Percentiles rank a stretch among this genome's conserved stretches.
Evolutionary conservation across 2,113 vertebrate species (phyloP).

Genomic region (rabbit (Oryctolagus cuniculus)): DNA sequence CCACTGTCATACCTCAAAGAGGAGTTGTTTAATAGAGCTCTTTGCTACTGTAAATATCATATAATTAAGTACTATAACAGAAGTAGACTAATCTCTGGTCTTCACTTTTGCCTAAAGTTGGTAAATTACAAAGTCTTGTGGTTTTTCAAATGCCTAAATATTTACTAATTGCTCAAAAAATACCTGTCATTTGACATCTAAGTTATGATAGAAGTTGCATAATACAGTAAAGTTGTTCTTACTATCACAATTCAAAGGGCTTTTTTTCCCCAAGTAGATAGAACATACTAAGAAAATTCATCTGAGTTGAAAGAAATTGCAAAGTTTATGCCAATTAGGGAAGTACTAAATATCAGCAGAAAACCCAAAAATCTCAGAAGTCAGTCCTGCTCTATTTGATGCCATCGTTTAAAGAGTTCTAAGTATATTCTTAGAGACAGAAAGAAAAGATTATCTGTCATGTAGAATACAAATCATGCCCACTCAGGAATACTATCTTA

Average conservation of each 20-base stretch:
- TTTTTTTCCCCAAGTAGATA: neutral
- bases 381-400: neutral
- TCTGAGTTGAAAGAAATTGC: neutral
- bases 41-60: neutral
- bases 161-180: neutral
- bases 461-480: constrained; percentile 75
- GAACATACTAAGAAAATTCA: constrained; percentile 45
- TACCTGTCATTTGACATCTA: neutral
- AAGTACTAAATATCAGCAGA: constrained; percentile 10
- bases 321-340: constrained; percentile 29
- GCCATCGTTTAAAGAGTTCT: constrained; percentile 18
- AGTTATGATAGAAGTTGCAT: neutral
- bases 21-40: neutral
- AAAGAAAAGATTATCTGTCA: constrained; percentile 72
- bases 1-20: neutral
- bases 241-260: constrained; percentile 18
- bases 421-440: constrained; percentile 61
- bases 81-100: neutral
- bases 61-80: neutral
- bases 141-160: neutral
- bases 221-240: constrained; percentile 18
- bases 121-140: neutral
- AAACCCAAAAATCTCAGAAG: constrained; percentile 16
- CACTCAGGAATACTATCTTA: constrained; percentile 73
- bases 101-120: neutral